phyloP scores from a whole-genome alignment of 2,113 vertebrate species.

The Picathartes gymnocephalus region DNA sequence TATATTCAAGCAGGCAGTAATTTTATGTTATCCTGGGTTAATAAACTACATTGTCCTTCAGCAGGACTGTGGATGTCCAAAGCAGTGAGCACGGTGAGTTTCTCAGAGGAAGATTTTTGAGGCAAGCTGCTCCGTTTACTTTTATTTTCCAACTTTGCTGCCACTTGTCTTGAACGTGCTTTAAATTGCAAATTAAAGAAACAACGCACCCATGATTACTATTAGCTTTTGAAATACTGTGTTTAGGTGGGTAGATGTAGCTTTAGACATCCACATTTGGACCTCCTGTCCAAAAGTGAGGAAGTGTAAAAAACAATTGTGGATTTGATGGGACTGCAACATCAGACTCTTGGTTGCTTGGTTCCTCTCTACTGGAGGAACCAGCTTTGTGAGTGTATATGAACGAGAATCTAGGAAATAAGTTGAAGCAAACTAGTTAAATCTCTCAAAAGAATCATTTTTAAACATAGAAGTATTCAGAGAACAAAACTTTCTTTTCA shows the following conservation, averaged over 20 bases:
- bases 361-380: neutral
- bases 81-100: neutral
- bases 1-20: neutral
- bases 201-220: neutral
- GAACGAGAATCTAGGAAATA: neutral
- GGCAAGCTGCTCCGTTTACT: neutral
- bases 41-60: neutral
- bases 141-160: neutral
- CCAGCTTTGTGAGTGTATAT: neutral
- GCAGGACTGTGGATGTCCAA: neutral
- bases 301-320: neutral
- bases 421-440: neutral
- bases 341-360: neutral
- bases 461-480: neutral
- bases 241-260: neutral
- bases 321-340: neutral
- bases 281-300: neutral
- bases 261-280: neutral
- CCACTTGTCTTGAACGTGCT: neutral
- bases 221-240: neutral
- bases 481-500: conserved; percentile 30
- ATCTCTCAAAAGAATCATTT: neutral
- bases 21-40: neutral
- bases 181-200: neutral
- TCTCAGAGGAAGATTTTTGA: neutral